Conservation (phyloP, 1,140 invertebrate genomes). For the Charaxes varanes region DNA sequence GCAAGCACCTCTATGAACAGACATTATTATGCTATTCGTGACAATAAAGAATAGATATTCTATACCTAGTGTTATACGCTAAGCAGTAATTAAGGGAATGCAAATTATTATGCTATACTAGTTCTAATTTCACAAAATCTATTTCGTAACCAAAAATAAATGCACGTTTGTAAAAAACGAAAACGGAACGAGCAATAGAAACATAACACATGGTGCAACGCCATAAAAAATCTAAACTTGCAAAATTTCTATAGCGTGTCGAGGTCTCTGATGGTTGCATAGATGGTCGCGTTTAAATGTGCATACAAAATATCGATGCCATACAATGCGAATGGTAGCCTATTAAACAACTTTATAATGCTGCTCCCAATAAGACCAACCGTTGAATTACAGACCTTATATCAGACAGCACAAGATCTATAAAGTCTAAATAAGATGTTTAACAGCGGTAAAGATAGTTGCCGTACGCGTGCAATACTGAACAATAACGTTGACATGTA, state of each 20-base stretch:
- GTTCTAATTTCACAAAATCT: no score
- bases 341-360: slow-evolving; percentile 27
- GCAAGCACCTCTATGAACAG: slow-evolving; percentile 25
- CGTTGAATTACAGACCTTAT: slow-evolving; percentile 17
- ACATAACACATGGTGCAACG: slow-evolving; percentile 15
- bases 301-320: slow-evolving; percentile 65
- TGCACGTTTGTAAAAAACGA: not conserved
- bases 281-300: slow-evolving; percentile 65
- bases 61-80: no score
- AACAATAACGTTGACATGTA: slow-evolving; percentile 59
- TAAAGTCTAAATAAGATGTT: slow-evolving; percentile 7
- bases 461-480: slow-evolving; percentile 42
- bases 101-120: no score
- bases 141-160: not conserved
- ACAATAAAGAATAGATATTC: no score
- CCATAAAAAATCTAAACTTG: slow-evolving; percentile 17
- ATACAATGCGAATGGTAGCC: slow-evolving; percentile 50
- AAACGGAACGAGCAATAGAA: slow-evolving; percentile 11
- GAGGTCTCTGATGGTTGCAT: slow-evolving; percentile 33
- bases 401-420: not conserved
- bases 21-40: no score
- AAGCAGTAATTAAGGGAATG: no score
- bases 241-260: slow-evolving; percentile 36
- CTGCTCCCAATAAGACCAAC: not conserved
- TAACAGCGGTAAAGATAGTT: slow-evolving; percentile 17